These are phyloP conservation scores for Lysandra bellargus DNA, from an alignment of 2,888 invertebrate species.

Conservation along the genomic window DNA sequence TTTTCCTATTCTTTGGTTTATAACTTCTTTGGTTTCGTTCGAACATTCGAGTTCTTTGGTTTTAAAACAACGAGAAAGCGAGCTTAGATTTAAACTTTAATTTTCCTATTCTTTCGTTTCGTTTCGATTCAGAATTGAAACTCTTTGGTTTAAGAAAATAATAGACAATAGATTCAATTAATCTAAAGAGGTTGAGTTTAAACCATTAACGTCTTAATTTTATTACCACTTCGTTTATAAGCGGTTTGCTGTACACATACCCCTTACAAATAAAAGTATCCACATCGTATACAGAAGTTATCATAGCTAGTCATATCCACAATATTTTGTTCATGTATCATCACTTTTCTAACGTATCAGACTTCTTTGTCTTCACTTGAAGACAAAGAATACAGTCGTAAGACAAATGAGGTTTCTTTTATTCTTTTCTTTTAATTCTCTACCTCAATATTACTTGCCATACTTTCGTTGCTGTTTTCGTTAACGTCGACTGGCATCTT, in stretches of 20 bases:
- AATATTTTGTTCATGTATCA: too few relatives aligned
- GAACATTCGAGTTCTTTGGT: neutral
- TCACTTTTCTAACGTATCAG: too few relatives aligned
- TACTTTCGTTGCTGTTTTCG: conserved; percentile 74
- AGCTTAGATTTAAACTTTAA: neutral
- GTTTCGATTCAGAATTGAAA: neutral
- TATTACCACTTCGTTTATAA: neutral
- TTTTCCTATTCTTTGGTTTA: conserved; percentile 36
- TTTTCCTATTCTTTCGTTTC: neutral
- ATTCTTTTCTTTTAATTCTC: conserved; percentile 61
- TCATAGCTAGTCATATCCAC: too few relatives aligned
- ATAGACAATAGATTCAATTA: neutral
- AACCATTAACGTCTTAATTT: neutral
- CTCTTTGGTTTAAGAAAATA: neutral
- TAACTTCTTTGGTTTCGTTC: neutral
- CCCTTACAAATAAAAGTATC: too few relatives aligned
- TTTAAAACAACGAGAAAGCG: neutral
- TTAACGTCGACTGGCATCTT: conserved; percentile 60
- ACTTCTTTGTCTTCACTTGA: too few relatives aligned
- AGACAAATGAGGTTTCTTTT: neutral
- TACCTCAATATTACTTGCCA: conserved; percentile 76
- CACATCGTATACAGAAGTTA: too few relatives aligned
- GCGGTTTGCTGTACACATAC: neutral
- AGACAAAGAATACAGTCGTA: too few relatives aligned
- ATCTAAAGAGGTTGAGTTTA: neutral